phyloP scores from a whole-genome alignment of 53 echinoderm and acorn worm genomes.

The Paracentrotus lividus region DNA sequence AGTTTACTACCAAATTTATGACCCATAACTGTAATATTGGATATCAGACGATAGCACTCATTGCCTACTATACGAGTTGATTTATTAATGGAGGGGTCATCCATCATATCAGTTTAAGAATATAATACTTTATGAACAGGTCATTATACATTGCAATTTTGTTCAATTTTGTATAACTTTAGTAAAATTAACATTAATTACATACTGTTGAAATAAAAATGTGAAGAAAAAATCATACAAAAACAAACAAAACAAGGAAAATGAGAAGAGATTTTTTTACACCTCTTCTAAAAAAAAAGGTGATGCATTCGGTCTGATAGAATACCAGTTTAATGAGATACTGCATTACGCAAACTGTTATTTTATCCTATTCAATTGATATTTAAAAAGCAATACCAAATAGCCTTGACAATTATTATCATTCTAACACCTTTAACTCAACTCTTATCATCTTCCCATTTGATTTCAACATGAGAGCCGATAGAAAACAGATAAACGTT shows the following conservation, averaged over 20 bases:
- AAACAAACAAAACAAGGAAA: background rate
- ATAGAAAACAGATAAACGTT: background rate
- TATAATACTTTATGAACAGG: conserved; percentile 6
- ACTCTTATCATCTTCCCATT: background rate
- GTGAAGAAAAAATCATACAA: background rate
- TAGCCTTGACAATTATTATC: conserved; percentile 10
- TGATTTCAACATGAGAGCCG: background rate
- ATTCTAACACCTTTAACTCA: background rate
- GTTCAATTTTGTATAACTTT: background rate
- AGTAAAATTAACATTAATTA: background rate
- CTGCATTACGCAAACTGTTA: background rate
- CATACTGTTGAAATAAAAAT: too few relatives aligned
- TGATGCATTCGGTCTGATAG: background rate
- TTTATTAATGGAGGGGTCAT: conserved; percentile 20
- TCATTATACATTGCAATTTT: background rate
- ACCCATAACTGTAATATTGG: conserved; percentile 2
- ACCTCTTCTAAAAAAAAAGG: background rate
- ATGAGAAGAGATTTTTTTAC: background rate
- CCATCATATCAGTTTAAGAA: background rate
- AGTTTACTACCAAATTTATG: conserved; percentile 44
- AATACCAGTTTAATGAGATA: background rate
- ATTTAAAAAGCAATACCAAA: background rate
- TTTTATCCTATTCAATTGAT: background rate
- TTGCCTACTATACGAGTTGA: background rate
- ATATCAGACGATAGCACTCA: conserved; percentile 23